Evolutionary conservation across 2,888 invertebrate genomes (phyloP).

Genomic region (Chorisops tibialis): DNA sequence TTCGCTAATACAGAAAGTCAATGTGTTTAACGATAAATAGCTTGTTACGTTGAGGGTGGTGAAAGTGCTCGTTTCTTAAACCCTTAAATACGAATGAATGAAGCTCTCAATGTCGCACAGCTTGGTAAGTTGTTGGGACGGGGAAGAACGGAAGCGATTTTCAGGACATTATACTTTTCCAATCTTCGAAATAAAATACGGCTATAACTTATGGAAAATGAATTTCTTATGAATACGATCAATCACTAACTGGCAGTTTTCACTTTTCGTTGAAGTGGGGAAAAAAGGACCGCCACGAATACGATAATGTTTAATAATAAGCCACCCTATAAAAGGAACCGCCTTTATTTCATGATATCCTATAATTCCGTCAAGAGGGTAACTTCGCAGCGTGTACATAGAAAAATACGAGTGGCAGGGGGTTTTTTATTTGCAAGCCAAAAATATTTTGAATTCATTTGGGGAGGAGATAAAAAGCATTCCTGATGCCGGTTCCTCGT

Average conservation of each 20-base stretch:
- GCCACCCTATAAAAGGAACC: constrained; percentile 9
- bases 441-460: constrained; percentile 27
- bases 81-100: not conserved
- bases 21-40: not conserved
- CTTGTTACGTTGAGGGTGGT: not conserved
- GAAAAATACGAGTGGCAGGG: constrained; percentile 3
- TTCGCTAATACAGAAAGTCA: constrained; percentile 8
- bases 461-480: constrained; percentile 26
- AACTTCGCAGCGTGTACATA: constrained; percentile 8
- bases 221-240: constrained; percentile 19
- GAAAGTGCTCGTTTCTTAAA: constrained; percentile 1
- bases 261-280: constrained; percentile 2
- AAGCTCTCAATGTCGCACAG: not conserved
- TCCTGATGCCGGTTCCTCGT: constrained; percentile 15
- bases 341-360: constrained; percentile 10
- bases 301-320: not conserved
- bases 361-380: constrained; percentile 9
- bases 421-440: constrained; percentile 23
- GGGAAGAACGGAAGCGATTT: not conserved
- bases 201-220: too few species aligned
- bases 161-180: not conserved
- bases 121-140: not conserved
- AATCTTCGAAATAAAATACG: not conserved
- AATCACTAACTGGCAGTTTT: constrained; percentile 13
- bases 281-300: too few species aligned